Evolutionary conservation across 2,797 vertebrate species (phyloP), one percentile per base, ranked within the genome.

Genomic region (Danio aesculapii): DNA sequence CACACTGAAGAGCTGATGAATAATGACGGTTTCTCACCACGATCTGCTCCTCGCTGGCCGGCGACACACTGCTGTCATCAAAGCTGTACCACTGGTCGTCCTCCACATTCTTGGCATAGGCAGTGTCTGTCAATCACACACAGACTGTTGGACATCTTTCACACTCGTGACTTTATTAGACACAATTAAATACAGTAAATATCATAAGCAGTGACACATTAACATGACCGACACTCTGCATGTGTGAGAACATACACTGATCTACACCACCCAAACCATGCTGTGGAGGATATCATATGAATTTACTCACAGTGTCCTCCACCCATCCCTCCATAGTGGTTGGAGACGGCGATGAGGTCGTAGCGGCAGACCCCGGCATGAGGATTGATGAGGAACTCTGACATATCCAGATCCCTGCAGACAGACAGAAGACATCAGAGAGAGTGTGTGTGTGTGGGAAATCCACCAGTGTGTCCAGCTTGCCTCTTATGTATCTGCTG

Each of bases 321-420:
- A 84, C 98, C 98, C 98, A 99, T 98, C 83, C 98, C 98, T 87
- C 98, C 98, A 12, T 99, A 99, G 92, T 99, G 98, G 93, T 99
- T 99, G 86, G 98, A 99, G 49, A 99, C 97, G 57, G 98, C 98
- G 67, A 99, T 99, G 91, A 99, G 94, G 89, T 99, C 96, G 55
- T 99, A 99, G 87, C 91, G 95, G 89, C 97, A 99, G 52, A 97
- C 97, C 57, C 96, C 98, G 17, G 97, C 94, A 81, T 99, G 98
- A 86, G 98, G 98, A 93, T 99, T 98, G 92, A 99, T 99, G 72
- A 99, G 94, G 92, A 99, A 99, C 92, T 98, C 97, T 0, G 97
- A 98, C 97, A 99, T 99, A 92, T 99, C 97, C 94, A 99, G 94
- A 89, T 98, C 97, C 82, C 98, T 99, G 89, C 7, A 46, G 73